Conservation (phyloP, 2,113 vertebrate genomes). For the Urocolius indicus region DNA sequence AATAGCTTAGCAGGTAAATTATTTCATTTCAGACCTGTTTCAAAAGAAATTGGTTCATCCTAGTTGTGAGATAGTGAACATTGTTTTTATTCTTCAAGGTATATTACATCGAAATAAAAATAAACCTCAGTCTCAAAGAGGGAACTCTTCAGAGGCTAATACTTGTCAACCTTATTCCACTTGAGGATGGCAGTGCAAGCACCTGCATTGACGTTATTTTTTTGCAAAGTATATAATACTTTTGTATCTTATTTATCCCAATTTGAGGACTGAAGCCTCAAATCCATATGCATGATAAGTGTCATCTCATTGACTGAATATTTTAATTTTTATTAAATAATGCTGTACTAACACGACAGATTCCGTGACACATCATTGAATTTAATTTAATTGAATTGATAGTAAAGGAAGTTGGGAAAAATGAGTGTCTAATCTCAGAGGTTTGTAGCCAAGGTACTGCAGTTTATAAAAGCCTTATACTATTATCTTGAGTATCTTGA, state of each 20-base stretch:
- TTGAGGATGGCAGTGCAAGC: background rate
- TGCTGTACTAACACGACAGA: background rate
- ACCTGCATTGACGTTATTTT: background rate
- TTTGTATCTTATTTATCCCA: background rate
- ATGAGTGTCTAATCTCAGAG: background rate
- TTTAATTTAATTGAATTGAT: background rate
- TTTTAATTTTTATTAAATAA: background rate
- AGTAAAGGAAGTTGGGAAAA: background rate
- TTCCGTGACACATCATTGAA: background rate
- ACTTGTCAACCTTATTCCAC: background rate
- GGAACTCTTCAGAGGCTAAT: background rate
- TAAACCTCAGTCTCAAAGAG: background rate
- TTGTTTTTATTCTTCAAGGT: background rate
- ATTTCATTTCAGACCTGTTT: background rate
- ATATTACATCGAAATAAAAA: background rate
- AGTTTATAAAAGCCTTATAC: background rate
- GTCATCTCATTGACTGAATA: background rate
- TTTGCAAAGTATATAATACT: background rate
- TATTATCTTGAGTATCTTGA: background rate
- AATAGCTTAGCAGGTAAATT: background rate
- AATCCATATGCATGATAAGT: accelerated
- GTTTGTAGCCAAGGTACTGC: background rate
- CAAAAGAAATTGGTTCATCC: background rate
- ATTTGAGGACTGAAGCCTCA: background rate
- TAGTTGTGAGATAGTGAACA: background rate